phyloP scores from a whole-genome alignment of 2,113 vertebrate genomes.

The Cebidichthys violaceus region DNA sequence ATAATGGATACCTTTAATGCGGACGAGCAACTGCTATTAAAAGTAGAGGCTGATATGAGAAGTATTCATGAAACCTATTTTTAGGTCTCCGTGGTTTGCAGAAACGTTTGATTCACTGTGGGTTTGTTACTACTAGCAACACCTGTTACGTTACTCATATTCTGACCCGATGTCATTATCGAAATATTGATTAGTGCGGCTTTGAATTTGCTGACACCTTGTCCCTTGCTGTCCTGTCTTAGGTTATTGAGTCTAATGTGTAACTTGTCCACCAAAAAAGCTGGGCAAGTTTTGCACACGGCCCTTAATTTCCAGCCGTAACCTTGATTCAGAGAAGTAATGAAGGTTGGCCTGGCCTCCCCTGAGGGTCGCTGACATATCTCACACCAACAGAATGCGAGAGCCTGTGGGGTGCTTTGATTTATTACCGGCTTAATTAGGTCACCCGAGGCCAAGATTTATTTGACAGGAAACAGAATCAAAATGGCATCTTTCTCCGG shows the following conservation, averaged over 20 bases:
- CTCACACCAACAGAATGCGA: slow-evolving; percentile 62
- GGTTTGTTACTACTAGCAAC: background rate
- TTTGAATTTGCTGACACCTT: slow-evolving; percentile 2
- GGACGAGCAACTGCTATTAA: no score
- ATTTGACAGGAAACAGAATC: slow-evolving; percentile 72
- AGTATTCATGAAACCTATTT: no score
- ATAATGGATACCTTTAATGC: no score
- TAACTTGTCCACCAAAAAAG: background rate
- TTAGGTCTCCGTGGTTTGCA: no score
- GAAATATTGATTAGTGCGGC: background rate
- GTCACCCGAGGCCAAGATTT: slow-evolving; percentile 74
- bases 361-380: slow-evolving; percentile 70
- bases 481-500: slow-evolving; percentile 55
- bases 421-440: slow-evolving; percentile 79
- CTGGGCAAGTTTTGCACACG: slow-evolving; percentile 8
- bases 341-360: slow-evolving; percentile 65
- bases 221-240: background rate
- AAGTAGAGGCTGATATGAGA: no score
- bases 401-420: slow-evolving; percentile 64
- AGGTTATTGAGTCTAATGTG: background rate
- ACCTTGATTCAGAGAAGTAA: slow-evolving; percentile 69
- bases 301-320: slow-evolving; percentile 44
- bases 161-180: background rate
- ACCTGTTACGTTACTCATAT: background rate
- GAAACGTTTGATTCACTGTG: background rate